phyloP scores from a whole-genome alignment of 2,888 invertebrate species.

The Abrostola tripartita region DNA sequence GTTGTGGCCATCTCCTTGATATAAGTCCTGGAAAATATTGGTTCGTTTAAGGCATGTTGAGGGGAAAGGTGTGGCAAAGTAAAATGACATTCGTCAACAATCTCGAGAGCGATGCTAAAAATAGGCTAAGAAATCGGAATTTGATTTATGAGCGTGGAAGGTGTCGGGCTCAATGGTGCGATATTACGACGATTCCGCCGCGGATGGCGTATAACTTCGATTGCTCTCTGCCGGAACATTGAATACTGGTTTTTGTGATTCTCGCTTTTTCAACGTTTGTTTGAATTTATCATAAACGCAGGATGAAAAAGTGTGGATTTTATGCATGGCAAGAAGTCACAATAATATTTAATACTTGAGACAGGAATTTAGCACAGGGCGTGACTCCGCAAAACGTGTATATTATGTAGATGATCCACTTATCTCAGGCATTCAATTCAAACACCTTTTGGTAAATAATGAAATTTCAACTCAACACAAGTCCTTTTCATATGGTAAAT shows the following conservation, averaged over 20 bases:
- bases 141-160: conserved; percentile 62
- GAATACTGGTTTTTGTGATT: conserved; percentile 30
- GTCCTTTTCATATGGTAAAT: too few relatives aligned
- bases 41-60: conserved; percentile 21
- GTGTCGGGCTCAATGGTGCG: conserved; percentile 56
- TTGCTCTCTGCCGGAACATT: conserved; percentile 30
- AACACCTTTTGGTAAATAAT: too few relatives aligned
- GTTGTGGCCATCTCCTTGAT: conserved; percentile 94
- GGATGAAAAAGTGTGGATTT: not conserved
- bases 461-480: too few relatives aligned
- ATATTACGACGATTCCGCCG: conserved; percentile 45
- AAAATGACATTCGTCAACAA: conserved; percentile 53
- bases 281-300: not conserved
- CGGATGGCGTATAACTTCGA: conserved; percentile 40
- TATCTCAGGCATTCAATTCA: too few relatives aligned
- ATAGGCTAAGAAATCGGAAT: conserved; percentile 58
- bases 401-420: too few relatives aligned
- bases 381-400: too few relatives aligned
- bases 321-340: not conserved
- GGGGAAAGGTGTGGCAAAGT: conserved; percentile 33
- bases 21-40: conserved; percentile 90
- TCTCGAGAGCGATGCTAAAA: conserved; percentile 46
- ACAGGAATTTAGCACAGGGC: not conserved
- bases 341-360: not conserved
- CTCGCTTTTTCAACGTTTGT: conserved; percentile 6